A percentile compares a stretch with the other conserved stretches of the same genome.
Conservation (phyloP, 2,113 vertebrate genomes). For the Toxostoma redivivum region DNA sequence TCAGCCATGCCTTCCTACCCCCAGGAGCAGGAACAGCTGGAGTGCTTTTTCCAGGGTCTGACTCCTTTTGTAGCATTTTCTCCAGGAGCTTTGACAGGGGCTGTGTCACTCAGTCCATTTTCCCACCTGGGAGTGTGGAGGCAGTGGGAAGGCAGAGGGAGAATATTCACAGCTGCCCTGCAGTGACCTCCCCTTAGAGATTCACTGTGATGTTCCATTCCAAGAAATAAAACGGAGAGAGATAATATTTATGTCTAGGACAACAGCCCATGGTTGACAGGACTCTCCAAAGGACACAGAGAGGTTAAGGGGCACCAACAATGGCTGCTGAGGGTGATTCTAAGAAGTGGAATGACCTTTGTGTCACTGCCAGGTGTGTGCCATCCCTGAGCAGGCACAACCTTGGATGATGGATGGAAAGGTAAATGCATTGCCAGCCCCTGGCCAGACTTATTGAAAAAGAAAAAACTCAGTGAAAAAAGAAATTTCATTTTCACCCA, state of each 20-base stretch:
- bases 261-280: background rate
- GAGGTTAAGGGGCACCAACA: accelerated
- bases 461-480: background rate
- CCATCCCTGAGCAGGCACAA: accelerated
- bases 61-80: accelerated
- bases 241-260: background rate
- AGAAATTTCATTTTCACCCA: background rate
- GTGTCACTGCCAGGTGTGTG: background rate
- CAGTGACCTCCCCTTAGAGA: background rate
- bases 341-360: background rate
- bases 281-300: background rate
- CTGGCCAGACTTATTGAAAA: background rate
- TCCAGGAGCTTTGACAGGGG: background rate
- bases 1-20: background rate
- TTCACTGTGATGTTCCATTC: background rate
- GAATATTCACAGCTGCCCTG: background rate
- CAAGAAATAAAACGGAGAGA: background rate
- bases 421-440: background rate
- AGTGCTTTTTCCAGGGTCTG: background rate
- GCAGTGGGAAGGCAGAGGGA: accelerated
- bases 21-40: background rate
- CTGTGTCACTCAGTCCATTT: background rate
- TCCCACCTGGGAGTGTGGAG: background rate
- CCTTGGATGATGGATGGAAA: background rate
- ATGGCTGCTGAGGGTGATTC: background rate